Percentiles rank a stretch among this genome's conserved stretches.
phyloP scores from a whole-genome alignment of 2,113 vertebrate genomes.

The Cinclus mexicanus region DNA sequence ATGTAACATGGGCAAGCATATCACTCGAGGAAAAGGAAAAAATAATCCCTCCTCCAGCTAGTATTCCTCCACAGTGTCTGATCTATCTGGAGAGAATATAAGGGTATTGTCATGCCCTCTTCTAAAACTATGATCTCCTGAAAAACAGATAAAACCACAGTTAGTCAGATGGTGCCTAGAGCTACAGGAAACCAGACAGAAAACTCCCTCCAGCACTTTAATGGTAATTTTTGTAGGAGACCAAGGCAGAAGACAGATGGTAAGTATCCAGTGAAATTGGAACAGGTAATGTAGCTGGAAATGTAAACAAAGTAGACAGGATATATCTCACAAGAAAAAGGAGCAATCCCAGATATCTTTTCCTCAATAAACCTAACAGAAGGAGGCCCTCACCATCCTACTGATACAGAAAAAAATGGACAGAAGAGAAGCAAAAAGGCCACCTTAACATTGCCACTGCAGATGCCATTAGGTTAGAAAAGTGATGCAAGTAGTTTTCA shows the following conservation, averaged over 20 bases:
- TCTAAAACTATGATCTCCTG: background rate
- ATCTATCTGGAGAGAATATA: background rate
- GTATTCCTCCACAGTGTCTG: background rate
- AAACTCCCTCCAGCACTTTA: background rate
- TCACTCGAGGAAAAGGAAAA: background rate
- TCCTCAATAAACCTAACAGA: background rate
- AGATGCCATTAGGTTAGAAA: background rate
- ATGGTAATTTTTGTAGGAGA: background rate
- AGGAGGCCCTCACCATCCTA: background rate
- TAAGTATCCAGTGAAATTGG: background rate
- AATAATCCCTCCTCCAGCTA: background rate
- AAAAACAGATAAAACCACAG: background rate
- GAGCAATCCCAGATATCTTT: background rate
- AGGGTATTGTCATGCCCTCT: background rate
- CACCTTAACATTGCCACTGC: background rate
- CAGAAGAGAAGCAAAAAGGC: background rate
- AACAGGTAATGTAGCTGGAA: background rate
- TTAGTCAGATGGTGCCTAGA: background rate
- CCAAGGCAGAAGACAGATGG: background rate
- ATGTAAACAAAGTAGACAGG: background rate
- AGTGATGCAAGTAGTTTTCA: background rate
- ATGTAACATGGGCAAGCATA: fast-evolving
- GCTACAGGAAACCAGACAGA: background rate
- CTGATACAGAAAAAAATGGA: fast-evolving
- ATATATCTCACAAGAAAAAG: background rate